These are phyloP conservation scores for Rhaphigaster nebulosa DNA, from an alignment of 2,888 invertebrate species.

Conservation along the genomic window DNA sequence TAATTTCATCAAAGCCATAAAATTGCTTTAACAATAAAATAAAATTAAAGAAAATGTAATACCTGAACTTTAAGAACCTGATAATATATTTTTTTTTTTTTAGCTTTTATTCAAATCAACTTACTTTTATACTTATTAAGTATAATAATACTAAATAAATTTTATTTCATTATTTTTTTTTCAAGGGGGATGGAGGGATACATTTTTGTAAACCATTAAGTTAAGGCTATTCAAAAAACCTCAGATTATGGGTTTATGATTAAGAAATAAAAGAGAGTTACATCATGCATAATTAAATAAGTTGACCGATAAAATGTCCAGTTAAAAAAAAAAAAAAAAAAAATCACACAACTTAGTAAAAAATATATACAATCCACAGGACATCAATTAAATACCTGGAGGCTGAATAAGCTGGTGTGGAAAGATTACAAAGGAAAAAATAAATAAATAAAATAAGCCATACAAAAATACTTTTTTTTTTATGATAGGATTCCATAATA, in stretches of 20 bases:
- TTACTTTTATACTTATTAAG: background rate
- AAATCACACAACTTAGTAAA: background rate
- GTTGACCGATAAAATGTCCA: background rate
- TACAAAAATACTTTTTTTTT: too few relatives aligned
- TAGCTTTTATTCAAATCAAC: background rate
- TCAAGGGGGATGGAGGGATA: background rate
- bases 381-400: too few relatives aligned
- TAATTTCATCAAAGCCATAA: background rate
- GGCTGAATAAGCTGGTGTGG: too few relatives aligned
- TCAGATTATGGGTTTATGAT: background rate
- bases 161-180: background rate
- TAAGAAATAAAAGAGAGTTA: background rate
- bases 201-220: background rate
- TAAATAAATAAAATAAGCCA: too few relatives aligned
- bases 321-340: too few relatives aligned
- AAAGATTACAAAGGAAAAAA: too few relatives aligned
- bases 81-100: background rate
- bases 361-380: background rate
- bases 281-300: background rate
- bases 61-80: constrained; percentile 7
- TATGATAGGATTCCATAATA: too few relatives aligned
- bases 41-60: constrained; percentile 22
- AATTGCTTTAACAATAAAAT: background rate
- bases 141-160: background rate
- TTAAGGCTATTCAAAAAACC: background rate